Evolutionary conservation across 2,888 invertebrate genomes (phyloP).

Genomic region (Spodoptera exigua): DNA sequence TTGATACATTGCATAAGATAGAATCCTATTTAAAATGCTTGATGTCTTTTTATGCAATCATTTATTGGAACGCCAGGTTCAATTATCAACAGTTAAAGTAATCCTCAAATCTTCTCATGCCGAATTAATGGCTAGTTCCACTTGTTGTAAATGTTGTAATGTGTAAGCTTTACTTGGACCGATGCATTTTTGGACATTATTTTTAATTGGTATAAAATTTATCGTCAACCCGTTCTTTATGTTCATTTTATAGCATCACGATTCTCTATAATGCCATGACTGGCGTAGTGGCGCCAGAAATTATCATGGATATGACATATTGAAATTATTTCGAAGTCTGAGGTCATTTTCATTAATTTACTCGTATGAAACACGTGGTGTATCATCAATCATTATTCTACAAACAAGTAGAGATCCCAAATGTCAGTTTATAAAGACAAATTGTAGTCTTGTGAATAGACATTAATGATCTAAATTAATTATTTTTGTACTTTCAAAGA

Average conservation of each 20-base stretch:
- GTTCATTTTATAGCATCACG: constrained; percentile 42
- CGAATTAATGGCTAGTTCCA: no score
- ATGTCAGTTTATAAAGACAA: constrained; percentile 59
- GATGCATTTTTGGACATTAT: constrained; percentile 45
- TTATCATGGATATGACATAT: constrained; percentile 42
- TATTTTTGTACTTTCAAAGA: constrained; percentile 9
- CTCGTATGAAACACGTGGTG: constrained; percentile 41
- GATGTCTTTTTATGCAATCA: constrained; percentile 20
- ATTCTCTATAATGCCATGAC: constrained; percentile 20
- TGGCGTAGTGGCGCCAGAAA: constrained; percentile 36
- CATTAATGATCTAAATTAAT: constrained; percentile 29
- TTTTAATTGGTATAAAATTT: constrained; percentile 53
- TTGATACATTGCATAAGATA: constrained; percentile 3
- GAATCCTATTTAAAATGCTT: constrained; percentile 12
- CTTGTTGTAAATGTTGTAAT: constrained; percentile 51
- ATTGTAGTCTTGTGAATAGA: constrained; percentile 47
- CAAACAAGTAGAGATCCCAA: constrained; percentile 46
- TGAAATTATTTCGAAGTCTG: constrained; percentile 34
- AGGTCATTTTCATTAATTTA: constrained; percentile 48
- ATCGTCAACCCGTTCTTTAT: constrained; percentile 48
- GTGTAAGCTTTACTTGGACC: constrained; percentile 37
- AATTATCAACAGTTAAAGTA: constrained; percentile 61
- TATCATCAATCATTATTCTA: constrained; percentile 61
- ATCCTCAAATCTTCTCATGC: constrained; percentile 59
- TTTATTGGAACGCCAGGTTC: constrained; percentile 68